Evolutionary conservation across 2,888 invertebrate genomes (phyloP), one percentile per base, ranked within the genome.

Genomic region (Drosophila infuscata): DNA sequence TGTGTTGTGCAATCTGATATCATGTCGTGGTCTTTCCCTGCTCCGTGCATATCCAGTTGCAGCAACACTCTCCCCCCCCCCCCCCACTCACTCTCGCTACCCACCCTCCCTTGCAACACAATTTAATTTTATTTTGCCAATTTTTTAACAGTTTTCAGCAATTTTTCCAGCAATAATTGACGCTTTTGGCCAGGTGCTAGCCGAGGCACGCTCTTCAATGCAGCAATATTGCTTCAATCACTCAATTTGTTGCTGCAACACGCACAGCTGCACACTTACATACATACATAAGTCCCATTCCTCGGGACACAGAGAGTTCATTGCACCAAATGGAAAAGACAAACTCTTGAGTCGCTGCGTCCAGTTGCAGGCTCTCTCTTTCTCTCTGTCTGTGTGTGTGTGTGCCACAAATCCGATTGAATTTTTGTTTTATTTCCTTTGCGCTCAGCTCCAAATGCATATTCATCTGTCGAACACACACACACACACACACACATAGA

Each of bases 1-100:
- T 75, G 70, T 76, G 57, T 79, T 76, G 62, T 90, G 88, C 88
- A 88, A 88, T 89, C 78, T 78, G 88, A 88, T 91, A 88, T 74
- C 71, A 54, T 74, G 71, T 70, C 60, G 70, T 85, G 73, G 73
- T 83, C 76, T 77, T 60, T 54, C 49, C 61, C 60, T 65, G 48
- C 64, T 56, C 29, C 54, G 36, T 56, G 74, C 71, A 71, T 87
- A 91, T 91, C 90, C 81, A 91, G 71, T 87, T 87, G 90, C 86
- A 90, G 51, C 54, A 64, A 58, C 53, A 54, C 25, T 48, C 59
- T 56, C 43, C 43, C 51, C 33, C 49, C 38, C 51, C 35, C 56
- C 20, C 6, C 25, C 9, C 43, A 2, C 15, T 11, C 17, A 6
- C 15, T n/a, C n/a, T 17, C 25, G 8, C 20, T 25, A 6, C 0